Percentiles rank a stretch among this genome's conserved stretches.
These are phyloP conservation scores for Halictus ligatus DNA, from an alignment of 2,888 invertebrate species.

Conservation along the genomic window DNA sequence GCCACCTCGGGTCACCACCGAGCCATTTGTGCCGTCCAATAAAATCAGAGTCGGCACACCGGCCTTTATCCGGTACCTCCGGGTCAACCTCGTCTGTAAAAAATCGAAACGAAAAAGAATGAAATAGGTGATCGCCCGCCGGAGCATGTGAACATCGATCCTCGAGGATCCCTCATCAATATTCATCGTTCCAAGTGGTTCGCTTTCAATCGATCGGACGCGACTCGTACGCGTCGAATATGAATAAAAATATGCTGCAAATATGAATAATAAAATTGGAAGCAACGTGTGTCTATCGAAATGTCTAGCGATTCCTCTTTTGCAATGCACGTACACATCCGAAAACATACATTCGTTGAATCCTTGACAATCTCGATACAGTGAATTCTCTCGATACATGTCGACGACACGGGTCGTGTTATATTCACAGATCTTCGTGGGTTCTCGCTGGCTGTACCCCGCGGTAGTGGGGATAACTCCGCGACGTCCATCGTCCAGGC, in stretches of 20 bases:
- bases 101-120: constrained; percentile 7
- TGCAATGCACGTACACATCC: no score
- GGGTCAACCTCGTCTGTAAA: constrained; percentile 90
- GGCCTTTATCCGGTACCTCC: constrained; percentile 91
- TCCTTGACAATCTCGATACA: no score
- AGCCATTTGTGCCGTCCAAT: constrained; percentile 88
- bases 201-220: constrained; percentile 6
- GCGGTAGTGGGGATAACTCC: no score
- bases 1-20: constrained; percentile 88
- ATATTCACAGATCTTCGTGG: no score
- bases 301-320: no score
- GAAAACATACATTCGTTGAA: no score
- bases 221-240: background rate
- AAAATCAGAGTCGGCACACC: constrained; percentile 92
- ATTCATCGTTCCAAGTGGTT: constrained; percentile 20
- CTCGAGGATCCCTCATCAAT: constrained; percentile 34
- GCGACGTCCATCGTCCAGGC: no score
- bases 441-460: no score
- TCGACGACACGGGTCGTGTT: no score
- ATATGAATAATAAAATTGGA: background rate
- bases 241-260: background rate
- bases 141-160: constrained; percentile 38
- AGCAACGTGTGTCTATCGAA: no score
- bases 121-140: constrained; percentile 39
- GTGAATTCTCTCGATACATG: no score